These are phyloP conservation scores for Spondyliosoma cantharus DNA, from an alignment of 2,797 vertebrate species.

Conservation along the genomic window DNA sequence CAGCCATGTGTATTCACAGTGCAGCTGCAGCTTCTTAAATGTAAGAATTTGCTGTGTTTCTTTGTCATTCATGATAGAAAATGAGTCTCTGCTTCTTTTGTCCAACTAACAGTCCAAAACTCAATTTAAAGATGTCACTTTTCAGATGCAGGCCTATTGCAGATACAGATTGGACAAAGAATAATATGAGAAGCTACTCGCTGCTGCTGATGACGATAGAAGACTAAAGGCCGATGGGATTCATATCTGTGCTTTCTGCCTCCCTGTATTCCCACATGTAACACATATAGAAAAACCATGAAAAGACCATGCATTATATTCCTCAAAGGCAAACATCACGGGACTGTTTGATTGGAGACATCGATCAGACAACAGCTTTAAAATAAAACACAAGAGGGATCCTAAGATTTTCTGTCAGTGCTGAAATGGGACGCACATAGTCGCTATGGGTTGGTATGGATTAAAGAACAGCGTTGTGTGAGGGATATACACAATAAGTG, in stretches of 20 bases:
- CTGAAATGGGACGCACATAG: constrained; percentile 16
- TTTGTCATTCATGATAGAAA: too few relatives aligned
- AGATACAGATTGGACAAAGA: not conserved
- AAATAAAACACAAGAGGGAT: not conserved
- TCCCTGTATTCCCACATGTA: not conserved
- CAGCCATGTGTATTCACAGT: constrained; percentile 44
- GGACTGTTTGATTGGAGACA: constrained; percentile 1
- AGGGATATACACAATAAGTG: constrained; percentile 5
- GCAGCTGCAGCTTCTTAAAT: not conserved
- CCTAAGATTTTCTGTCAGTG: constrained; percentile 36
- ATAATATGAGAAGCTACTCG: not conserved
- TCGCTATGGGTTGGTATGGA: not conserved
- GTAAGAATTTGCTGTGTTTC: too few relatives aligned
- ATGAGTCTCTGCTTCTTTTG: too few relatives aligned
- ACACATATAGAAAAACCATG: not conserved
- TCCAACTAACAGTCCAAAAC: too few relatives aligned
- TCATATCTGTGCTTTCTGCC: not conserved
- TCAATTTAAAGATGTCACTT: too few relatives aligned
- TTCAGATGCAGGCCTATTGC: too few relatives aligned
- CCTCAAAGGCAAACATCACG: constrained; percentile 9
- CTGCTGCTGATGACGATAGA: not conserved
- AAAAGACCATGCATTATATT: not conserved
- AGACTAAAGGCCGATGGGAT: not conserved
- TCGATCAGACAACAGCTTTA: constrained; percentile 18
- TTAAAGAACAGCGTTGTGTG: constrained; percentile 1